These are phyloP conservation scores for Elgonia sp. DNA, from an alignment of 2,888 invertebrate genomes.

Conservation along the genomic window DNA sequence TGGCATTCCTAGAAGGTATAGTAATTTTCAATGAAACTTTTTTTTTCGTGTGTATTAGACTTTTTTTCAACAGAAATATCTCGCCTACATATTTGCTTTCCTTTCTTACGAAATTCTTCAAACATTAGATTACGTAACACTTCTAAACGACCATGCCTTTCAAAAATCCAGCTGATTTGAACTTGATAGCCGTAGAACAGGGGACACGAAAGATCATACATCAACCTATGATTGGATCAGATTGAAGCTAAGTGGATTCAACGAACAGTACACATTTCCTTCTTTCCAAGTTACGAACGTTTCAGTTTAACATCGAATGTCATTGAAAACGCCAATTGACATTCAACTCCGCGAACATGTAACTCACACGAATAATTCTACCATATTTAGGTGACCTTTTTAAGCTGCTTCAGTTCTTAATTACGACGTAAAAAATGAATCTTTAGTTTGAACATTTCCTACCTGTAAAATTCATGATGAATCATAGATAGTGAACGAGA, in stretches of 20 bases:
- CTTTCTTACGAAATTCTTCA: background rate
- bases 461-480: background rate
- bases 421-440: background rate
- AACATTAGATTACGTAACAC: constrained; percentile 9
- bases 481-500: background rate
- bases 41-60: too few relatives aligned
- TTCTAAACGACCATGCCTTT: background rate
- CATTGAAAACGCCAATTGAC: constrained; percentile 45
- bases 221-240: constrained; percentile 72
- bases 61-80: too few relatives aligned
- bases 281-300: constrained; percentile 55
- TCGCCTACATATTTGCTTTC: too few relatives aligned
- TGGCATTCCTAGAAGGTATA: too few relatives aligned
- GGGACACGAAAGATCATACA: constrained; percentile 58
- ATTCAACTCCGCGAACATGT: constrained; percentile 6
- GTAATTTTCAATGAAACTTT: too few relatives aligned
- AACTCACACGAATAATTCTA: background rate
- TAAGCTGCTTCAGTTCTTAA: background rate
- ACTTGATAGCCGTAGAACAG: constrained; percentile 31
- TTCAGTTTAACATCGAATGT: constrained; percentile 50
- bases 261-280: constrained; percentile 70
- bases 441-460: background rate
- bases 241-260: constrained; percentile 73
- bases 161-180: constrained; percentile 38
- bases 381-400: background rate